Evolutionary conservation across 2,888 invertebrate genomes (phyloP).

Genomic region (Ennomos quercinarius): DNA sequence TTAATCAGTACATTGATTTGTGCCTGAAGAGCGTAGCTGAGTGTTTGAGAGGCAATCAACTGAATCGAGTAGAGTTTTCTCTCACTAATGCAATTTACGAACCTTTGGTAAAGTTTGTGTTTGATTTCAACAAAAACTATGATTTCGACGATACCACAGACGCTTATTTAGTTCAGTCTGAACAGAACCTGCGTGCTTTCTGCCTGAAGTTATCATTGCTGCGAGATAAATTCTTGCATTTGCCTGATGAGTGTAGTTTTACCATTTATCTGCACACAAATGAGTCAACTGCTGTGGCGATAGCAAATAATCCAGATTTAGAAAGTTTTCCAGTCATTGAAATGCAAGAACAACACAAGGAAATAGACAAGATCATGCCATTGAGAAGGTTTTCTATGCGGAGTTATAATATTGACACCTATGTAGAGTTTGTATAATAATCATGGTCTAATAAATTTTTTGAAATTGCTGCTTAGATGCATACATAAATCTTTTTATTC

Average conservation of each 20-base stretch:
- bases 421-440: slow-evolving; percentile 55
- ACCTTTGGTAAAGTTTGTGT: slow-evolving; percentile 65
- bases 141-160: slow-evolving; percentile 73
- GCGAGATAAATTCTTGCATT: slow-evolving; percentile 72
- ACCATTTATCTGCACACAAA: slow-evolving; percentile 86
- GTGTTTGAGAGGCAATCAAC: slow-evolving; percentile 77
- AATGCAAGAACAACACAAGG: slow-evolving; percentile 51
- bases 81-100: slow-evolving; percentile 64
- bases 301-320: slow-evolving; percentile 82
- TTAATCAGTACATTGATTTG: slow-evolving; percentile 87
- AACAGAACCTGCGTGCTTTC: slow-evolving; percentile 86
- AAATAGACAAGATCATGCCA: slow-evolving; percentile 62
- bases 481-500: too few relatives aligned
- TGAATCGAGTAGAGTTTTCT: slow-evolving; percentile 82
- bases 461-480: too few relatives aligned
- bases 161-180: slow-evolving; percentile 86
- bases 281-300: slow-evolving; percentile 83
- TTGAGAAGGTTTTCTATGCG: slow-evolving; percentile 65
- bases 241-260: slow-evolving; percentile 85
- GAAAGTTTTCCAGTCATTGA: slow-evolving; percentile 77
- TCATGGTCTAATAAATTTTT: slow-evolving; percentile 1
- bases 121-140: slow-evolving; percentile 63
- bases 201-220: slow-evolving; percentile 84
- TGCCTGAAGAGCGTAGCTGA: slow-evolving; percentile 79
- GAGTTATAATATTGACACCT: slow-evolving; percentile 64